These are phyloP conservation scores for Entomobrya proxima DNA, from an alignment of 2,888 invertebrate genomes.

Conservation along the genomic window DNA sequence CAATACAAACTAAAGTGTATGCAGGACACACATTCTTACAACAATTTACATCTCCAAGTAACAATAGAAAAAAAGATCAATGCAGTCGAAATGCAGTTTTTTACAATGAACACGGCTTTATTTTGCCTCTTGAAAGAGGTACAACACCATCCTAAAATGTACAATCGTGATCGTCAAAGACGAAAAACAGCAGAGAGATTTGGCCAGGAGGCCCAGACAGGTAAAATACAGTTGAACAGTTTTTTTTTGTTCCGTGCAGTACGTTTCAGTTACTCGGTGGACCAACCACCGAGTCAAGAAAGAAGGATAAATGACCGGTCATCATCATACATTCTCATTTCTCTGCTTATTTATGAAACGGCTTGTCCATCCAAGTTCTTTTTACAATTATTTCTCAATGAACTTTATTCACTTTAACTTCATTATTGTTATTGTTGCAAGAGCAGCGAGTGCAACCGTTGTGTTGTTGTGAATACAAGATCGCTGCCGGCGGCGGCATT, in stretches of 20 bases:
- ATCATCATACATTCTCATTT: constrained; percentile 44
- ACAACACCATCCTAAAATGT: not conserved
- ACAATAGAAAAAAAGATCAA: not conserved
- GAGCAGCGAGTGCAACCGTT: not conserved
- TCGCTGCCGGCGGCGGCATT: not conserved
- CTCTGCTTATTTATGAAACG: constrained; percentile 38
- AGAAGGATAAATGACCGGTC: constrained; percentile 35
- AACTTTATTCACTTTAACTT: constrained; percentile 50
- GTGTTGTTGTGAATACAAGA: not conserved
- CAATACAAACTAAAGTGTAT: too few species aligned
- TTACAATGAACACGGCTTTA: not conserved
- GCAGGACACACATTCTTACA: too few species aligned
- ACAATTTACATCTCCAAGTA: too few species aligned
- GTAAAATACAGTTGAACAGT: not conserved
- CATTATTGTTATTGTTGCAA: constrained; percentile 45
- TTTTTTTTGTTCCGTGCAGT: too few species aligned
- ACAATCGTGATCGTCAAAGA: not conserved
- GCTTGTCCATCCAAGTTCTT: constrained; percentile 34
- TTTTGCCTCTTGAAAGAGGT: not conserved
- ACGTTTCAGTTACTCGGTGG: too few species aligned
- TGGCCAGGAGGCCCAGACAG: not conserved
- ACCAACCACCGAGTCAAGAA: constrained; percentile 57
- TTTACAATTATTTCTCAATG: constrained; percentile 35
- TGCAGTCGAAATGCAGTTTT: not conserved
- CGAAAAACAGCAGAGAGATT: constrained; percentile 6